Evolutionary conservation across 2,888 invertebrate species (phyloP).

Genomic region (Brachyptera putata): DNA sequence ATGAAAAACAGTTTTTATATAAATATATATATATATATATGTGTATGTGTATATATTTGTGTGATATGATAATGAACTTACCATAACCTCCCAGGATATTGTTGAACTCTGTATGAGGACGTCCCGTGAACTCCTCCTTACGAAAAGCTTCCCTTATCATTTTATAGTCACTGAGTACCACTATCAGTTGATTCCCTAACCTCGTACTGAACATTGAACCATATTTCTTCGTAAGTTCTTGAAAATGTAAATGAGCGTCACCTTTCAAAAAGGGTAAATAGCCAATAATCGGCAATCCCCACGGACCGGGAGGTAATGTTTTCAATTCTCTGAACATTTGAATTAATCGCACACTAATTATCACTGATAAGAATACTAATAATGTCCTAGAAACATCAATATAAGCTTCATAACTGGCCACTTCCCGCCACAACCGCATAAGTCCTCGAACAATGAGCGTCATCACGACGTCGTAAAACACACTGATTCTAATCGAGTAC

Average conservation of each 20-base stretch:
- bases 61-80: no score
- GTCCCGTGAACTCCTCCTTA: constrained; percentile 80
- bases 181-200: constrained; percentile 75
- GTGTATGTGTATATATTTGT: no score
- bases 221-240: constrained; percentile 70
- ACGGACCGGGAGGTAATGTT: constrained; percentile 69
- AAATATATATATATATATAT: no score
- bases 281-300: constrained; percentile 72
- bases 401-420: constrained; percentile 22
- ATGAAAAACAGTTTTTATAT: no score
- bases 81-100: constrained; percentile 84
- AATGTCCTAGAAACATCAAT: constrained; percentile 28
- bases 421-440: constrained; percentile 17
- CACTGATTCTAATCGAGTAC: no score
- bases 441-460: constrained; percentile 7
- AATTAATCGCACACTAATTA: constrained; percentile 25
- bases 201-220: constrained; percentile 77
- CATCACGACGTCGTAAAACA: no score
- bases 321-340: constrained; percentile 31
- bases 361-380: constrained; percentile 32
- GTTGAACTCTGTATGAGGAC: constrained; percentile 82
- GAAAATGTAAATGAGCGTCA: constrained; percentile 71
- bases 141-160: constrained; percentile 81
- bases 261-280: constrained; percentile 75
- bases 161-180: constrained; percentile 82